Conservation (phyloP, 1,140 invertebrate species). For the Leucophenga varia region DNA sequence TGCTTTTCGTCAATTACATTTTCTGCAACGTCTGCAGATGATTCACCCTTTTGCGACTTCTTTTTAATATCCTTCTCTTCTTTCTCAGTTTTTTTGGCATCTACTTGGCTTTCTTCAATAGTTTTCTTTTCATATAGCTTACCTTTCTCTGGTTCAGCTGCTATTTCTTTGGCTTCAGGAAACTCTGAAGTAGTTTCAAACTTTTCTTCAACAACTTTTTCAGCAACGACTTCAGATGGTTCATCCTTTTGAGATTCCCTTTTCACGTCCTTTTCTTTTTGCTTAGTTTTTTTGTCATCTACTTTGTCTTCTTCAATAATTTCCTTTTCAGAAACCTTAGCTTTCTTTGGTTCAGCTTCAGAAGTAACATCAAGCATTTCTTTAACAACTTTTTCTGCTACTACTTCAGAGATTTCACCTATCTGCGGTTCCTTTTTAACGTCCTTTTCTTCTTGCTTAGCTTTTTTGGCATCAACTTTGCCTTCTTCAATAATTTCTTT, state of each 20-base stretch:
- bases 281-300: not conserved
- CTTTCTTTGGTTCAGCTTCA: conserved; percentile 3
- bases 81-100: not conserved
- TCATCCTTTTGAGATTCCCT: not conserved
- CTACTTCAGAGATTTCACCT: conserved; percentile 1
- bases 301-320: conserved; percentile 11
- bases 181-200: not conserved
- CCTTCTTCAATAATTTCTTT: not conserved
- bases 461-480: not conserved
- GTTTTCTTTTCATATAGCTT: no score
- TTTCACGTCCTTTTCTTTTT: conserved; percentile 3
- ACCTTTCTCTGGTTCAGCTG: no score
- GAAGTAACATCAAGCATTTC: not conserved
- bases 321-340: conserved; percentile 8
- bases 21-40: conserved; percentile 1
- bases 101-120: not conserved
- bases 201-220: conserved; percentile 11
- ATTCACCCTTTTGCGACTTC: conserved; percentile 1
- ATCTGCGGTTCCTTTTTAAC: not conserved
- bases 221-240: conserved; percentile 11
- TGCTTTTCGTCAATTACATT: conserved; percentile 1
- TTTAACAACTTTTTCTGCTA: conserved; percentile 2
- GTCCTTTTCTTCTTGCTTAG: not conserved
- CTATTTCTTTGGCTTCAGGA: not conserved
- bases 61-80: not conserved